phyloP scores from a whole-genome alignment of 2,113 vertebrate genomes.

The Gymnobelideus leadbeateri region DNA sequence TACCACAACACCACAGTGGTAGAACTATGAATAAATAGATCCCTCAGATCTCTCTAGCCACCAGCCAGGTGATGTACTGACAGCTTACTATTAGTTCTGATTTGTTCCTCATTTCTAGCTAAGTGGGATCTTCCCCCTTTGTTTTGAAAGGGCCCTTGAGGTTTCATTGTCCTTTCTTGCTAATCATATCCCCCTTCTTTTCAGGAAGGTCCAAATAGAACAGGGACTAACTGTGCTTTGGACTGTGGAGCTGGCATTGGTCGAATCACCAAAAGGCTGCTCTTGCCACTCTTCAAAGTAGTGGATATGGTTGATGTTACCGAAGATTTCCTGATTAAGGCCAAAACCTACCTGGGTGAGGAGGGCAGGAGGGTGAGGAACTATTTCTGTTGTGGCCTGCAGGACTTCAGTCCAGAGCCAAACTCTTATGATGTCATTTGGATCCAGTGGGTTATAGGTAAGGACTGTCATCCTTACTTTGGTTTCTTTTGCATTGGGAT shows the following conservation, averaged over 20 bases:
- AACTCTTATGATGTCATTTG: constrained; percentile 95
- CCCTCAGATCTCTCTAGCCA: background rate
- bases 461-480: constrained; percentile 47
- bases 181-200: background rate
- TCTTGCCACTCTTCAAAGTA: constrained; percentile 92
- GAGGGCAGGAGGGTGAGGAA: constrained; percentile 91
- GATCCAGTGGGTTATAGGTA: constrained; percentile 99
- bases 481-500: accelerated
- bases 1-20: background rate
- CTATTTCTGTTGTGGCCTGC: constrained; percentile 94
- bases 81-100: background rate
- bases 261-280: constrained; percentile 94
- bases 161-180: background rate
- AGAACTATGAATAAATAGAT: background rate
- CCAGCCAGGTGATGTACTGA: background rate
- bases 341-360: constrained; percentile 92
- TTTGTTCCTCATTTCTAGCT: accelerated
- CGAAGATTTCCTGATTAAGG: constrained; percentile 93
- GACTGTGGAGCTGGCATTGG: constrained; percentile 97
- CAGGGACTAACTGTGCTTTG: constrained; percentile 88
- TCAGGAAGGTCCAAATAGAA: constrained; percentile 92
- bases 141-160: background rate
- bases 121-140: background rate
- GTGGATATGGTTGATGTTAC: constrained; percentile 98
- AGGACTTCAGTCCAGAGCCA: constrained; percentile 93